A percentile compares a stretch with the other conserved stretches of the same genome.
Evolutionary conservation across 1,140 invertebrate genomes (phyloP).

Genomic region (Aphaenogaster floridana): DNA sequence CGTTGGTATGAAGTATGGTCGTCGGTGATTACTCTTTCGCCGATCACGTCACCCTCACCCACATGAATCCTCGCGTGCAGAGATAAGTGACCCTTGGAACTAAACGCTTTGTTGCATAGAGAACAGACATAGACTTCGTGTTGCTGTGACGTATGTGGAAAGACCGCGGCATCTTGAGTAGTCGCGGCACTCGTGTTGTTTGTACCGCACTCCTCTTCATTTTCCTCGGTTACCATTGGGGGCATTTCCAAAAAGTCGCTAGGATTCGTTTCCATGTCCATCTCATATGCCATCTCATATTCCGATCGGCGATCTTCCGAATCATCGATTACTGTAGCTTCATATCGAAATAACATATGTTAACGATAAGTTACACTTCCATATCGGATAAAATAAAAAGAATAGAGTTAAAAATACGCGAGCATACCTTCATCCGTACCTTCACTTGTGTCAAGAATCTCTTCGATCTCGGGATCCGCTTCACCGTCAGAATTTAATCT

Average conservation of each 20-base stretch:
- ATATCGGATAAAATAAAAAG: neutral
- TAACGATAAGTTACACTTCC: neutral
- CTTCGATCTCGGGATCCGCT: constrained; percentile 83
- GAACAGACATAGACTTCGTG: constrained; percentile 87
- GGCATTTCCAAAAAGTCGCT: constrained; percentile 85
- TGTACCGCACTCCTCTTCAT: constrained; percentile 71
- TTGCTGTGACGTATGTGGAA: constrained; percentile 84
- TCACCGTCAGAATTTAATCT: constrained; percentile 85
- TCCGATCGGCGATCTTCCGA: constrained; percentile 84
- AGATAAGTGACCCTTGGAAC: constrained; percentile 87
- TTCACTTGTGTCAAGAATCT: constrained; percentile 81
- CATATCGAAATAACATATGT: neutral
- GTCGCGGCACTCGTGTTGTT: constrained; percentile 24
- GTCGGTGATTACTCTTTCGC: constrained; percentile 86
- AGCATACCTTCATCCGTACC: constrained; percentile 83
- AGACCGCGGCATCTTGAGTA: constrained; percentile 60
- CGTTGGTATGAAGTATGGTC: constrained; percentile 86
- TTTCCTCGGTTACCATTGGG: constrained; percentile 83
- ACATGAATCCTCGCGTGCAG: constrained; percentile 87
- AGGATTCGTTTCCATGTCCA: constrained; percentile 86
- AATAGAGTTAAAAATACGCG: neutral
- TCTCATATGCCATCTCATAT: constrained; percentile 80
- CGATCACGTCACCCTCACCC: constrained; percentile 85
- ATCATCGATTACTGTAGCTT: constrained; percentile 77
- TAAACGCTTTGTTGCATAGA: constrained; percentile 87